Percentiles rank a stretch among this genome's conserved stretches.
phyloP scores from a whole-genome alignment of 1,140 invertebrate species.

The Hestina assimilis region DNA sequence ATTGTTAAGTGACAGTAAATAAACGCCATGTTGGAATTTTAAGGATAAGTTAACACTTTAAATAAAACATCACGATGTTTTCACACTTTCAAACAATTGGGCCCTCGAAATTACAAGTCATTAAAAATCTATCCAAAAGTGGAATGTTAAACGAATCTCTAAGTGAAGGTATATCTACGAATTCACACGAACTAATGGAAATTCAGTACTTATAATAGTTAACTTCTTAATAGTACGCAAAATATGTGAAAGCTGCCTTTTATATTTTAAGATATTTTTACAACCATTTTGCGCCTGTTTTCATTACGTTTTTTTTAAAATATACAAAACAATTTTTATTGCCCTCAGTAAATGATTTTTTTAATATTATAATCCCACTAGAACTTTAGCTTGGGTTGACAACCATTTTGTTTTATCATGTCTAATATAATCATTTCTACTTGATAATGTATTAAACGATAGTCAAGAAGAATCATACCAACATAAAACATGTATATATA shows the following conservation, averaged over 20 bases:
- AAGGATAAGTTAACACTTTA: too few relatives aligned
- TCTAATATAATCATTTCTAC: too few relatives aligned
- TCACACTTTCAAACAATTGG: background rate
- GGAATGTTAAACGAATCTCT: constrained; percentile 52
- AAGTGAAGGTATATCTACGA: constrained; percentile 17
- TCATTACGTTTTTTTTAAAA: background rate
- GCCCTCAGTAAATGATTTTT: background rate
- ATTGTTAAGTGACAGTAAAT: too few relatives aligned
- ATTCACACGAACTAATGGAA: constrained; percentile 10
- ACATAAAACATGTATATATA: too few relatives aligned
- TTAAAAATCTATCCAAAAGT: constrained; percentile 42
- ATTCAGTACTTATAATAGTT: constrained; percentile 5
- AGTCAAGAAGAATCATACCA: too few relatives aligned
- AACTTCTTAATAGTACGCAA: background rate
- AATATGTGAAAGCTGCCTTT: constrained; percentile 6
- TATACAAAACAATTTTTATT: constrained; percentile 3
- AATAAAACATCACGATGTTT: background rate
- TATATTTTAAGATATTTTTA: background rate
- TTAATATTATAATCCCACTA: constrained; percentile 1
- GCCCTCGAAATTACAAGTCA: constrained; percentile 15
- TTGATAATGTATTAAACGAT: too few relatives aligned
- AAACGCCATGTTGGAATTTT: too few relatives aligned
- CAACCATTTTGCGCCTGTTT: constrained; percentile 8
- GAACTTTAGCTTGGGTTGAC: background rate
- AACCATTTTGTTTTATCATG: too few relatives aligned